phyloP scores from a whole-genome alignment of 2,113 vertebrate species.

The Tyrannus savana region DNA sequence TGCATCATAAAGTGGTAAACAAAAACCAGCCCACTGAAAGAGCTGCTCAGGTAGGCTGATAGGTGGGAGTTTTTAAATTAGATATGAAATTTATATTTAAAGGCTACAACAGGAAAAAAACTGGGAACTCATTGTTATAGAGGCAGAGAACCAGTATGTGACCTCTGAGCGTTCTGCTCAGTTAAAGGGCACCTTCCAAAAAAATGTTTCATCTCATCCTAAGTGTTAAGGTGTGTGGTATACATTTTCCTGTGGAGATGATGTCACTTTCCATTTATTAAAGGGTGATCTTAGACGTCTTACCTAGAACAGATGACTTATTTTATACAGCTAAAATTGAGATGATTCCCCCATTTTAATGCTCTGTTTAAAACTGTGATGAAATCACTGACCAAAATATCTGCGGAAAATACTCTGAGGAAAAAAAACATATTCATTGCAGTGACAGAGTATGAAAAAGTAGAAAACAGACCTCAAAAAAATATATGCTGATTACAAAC shows the following conservation, averaged over 20 bases:
- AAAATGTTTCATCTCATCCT: background rate
- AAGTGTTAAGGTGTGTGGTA: background rate
- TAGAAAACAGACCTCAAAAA: background rate
- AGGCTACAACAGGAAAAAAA: background rate
- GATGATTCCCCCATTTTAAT: background rate
- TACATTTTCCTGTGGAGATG: background rate
- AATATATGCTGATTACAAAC: background rate
- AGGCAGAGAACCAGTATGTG: background rate
- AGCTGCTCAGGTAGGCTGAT: background rate
- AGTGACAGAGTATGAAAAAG: background rate
- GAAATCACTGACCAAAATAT: background rate
- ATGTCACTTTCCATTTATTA: background rate
- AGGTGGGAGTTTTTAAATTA: background rate
- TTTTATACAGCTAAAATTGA: background rate
- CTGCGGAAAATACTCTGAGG: background rate
- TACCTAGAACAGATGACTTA: background rate
- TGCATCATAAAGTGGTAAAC: background rate
- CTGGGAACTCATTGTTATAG: background rate
- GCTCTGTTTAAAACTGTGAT: background rate
- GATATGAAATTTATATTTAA: background rate
- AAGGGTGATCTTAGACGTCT: background rate
- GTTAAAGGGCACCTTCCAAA: background rate
- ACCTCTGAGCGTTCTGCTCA: background rate
- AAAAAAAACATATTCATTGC: background rate
- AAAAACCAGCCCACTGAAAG: accelerated